Base-by-base conservation (phyloP, 2,888 invertebrate genomes). In the Osedax fenrisi region DNA sequence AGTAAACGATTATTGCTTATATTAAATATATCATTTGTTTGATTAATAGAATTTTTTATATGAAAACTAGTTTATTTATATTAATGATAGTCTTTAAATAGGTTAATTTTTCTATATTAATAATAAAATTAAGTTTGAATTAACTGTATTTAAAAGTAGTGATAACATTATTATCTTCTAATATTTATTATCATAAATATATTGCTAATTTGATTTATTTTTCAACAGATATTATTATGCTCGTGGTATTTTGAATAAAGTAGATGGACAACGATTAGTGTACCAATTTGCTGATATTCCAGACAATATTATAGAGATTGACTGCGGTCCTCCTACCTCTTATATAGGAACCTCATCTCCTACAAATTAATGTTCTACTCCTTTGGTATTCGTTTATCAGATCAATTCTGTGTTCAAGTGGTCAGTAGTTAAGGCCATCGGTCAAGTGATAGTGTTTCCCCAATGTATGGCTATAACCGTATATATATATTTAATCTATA, bases 201-300 rank as follows among this genome's bases (percentile, higher is more conserved):
- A n/a, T n/a, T n/a, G n/a, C n/a, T n/a, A n/a, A n/a, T n/a, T n/a
- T n/a, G n/a, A n/a, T n/a, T n/a, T n/a, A n/a, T n/a, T n/a, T n/a
- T n/a, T n/a, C n/a, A n/a, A 3, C 81, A 83, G 83, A 86, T 98
- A 98, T 86, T 98, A 98, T 87, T 98, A 98, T 87, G 97, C 97
- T 86, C 89, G 97, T 79, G 97, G 97, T 80, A 98, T 98, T 84
- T 88, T 98, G 81, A 97, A 97, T 81, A 98, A 98, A 87, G 97
- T 98, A 77, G 97, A 98, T 87, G 98, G 98, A 24, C 98, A 98
- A 86, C 88, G 98, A 79, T 89, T 98, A 81, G 98, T 98, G 76
- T 98, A 98, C 87, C 96, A 97, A 87, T 98, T 98, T 87, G 96
- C 97, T 79, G 96, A 97, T 86, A 94, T 98, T 84, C 97, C 97